phyloP scores from a whole-genome alignment of 2,797 vertebrate species.

The Malacoctenus gilli region DNA sequence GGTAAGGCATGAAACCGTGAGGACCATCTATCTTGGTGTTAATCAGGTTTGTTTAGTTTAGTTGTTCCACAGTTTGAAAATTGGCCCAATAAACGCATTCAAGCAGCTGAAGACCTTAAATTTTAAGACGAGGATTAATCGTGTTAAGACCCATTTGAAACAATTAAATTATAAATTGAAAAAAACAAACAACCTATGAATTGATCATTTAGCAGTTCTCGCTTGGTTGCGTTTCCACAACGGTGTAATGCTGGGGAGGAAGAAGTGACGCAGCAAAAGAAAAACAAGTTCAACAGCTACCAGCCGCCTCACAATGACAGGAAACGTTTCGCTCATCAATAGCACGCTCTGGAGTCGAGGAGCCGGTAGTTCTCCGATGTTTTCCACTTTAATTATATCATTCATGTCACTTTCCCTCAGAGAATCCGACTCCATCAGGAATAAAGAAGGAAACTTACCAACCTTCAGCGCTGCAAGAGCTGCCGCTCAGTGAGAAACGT shows the following conservation, averaged over 20 bases:
- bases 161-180: background rate
- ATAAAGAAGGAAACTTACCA: background rate
- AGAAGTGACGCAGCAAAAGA: slow-evolving; percentile 16
- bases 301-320: background rate
- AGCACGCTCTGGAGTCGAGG: no score
- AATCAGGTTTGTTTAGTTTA: no score
- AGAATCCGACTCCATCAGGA: background rate
- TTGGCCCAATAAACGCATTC: no score
- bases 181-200: no score
- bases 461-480: slow-evolving; percentile 6
- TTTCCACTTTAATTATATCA: no score
- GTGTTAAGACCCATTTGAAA: no score
- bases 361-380: background rate
- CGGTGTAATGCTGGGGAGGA: slow-evolving; percentile 1
- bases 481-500: background rate
- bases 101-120: no score
- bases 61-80: no score
- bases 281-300: slow-evolving; percentile 20
- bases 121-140: no score
- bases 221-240: background rate
- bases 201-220: no score
- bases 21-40: no score
- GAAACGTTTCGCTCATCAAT: background rate
- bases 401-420: fast-evolving
- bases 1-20: no score